Evolutionary conservation across 2,797 vertebrate species (phyloP).

Genomic region (Chrosomus eos): DNA sequence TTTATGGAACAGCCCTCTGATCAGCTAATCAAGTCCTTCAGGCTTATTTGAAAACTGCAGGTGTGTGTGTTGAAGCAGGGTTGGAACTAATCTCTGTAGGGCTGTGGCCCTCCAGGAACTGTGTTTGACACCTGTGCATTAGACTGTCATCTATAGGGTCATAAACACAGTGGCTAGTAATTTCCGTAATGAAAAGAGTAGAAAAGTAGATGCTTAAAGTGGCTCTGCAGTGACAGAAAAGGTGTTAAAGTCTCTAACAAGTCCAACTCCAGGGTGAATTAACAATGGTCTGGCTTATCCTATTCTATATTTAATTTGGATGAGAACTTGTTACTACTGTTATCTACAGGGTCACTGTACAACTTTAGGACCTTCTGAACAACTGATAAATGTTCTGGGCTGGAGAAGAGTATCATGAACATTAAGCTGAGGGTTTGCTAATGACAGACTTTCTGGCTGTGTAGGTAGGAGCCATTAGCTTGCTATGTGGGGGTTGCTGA

Average conservation of each 20-base stretch:
- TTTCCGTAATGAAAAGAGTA: slow-evolving; percentile 19
- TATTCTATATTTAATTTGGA: not conserved
- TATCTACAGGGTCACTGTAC: not conserved
- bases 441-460: slow-evolving; percentile 69
- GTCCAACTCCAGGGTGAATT: not conserved
- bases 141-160: not conserved
- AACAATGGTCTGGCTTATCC: not conserved
- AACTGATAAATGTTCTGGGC: not conserved
- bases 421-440: slow-evolving; percentile 58
- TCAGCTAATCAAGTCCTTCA: no score
- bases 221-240: not conserved
- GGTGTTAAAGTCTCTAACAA: not conserved
- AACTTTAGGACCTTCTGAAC: not conserved
- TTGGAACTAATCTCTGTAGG: no score
- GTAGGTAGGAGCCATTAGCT: slow-evolving; percentile 39
- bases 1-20: no score
- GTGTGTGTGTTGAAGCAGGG: no score
- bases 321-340: not conserved
- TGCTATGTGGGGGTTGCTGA: slow-evolving; percentile 53
- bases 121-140: not conserved
- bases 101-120: no score
- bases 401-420: slow-evolving; percentile 36
- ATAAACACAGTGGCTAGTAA: slow-evolving; percentile 22
- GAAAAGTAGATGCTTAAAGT: not conserved
- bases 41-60: no score